Evolutionary conservation across 2,888 invertebrate species (phyloP).

Genomic region (Griposia aprilina): DNA sequence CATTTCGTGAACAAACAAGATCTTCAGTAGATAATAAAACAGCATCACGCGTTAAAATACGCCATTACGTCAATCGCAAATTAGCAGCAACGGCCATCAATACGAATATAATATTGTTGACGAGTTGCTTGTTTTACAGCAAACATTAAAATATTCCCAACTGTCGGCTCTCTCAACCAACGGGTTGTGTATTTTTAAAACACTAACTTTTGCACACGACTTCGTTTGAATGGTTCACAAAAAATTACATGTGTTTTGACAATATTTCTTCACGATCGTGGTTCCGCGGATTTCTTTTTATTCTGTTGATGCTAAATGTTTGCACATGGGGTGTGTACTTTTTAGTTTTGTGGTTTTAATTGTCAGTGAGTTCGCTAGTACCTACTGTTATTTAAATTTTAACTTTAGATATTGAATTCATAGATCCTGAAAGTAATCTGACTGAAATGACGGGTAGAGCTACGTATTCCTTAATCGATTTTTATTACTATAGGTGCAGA

Average conservation of each 20-base stretch:
- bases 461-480: background rate
- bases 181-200: conserved; percentile 63
- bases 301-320: conserved; percentile 17
- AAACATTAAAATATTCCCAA: conserved; percentile 57
- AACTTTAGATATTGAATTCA: background rate
- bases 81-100: conserved; percentile 31
- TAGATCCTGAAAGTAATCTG: background rate
- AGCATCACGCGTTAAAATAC: conserved; percentile 28
- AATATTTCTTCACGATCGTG: conserved; percentile 47
- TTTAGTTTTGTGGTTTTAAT: conserved; percentile 5
- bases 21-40: conserved; percentile 31
- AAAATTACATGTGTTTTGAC: conserved; percentile 63
- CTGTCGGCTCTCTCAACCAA: conserved; percentile 39
- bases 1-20: background rate
- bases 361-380: background rate
- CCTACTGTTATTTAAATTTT: background rate
- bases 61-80: conserved; percentile 43
- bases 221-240: conserved; percentile 56
- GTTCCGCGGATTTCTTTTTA: conserved; percentile 17
- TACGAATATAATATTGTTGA: conserved; percentile 38
- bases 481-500: background rate
- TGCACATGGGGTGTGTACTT: conserved; percentile 1
- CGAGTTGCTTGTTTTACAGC: conserved; percentile 29
- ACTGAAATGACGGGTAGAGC: background rate
- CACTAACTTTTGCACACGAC: conserved; percentile 67